These are phyloP conservation scores for Podarcis lilfordi DNA, from an alignment of 2,797 vertebrate species.

Conservation along the genomic window DNA sequence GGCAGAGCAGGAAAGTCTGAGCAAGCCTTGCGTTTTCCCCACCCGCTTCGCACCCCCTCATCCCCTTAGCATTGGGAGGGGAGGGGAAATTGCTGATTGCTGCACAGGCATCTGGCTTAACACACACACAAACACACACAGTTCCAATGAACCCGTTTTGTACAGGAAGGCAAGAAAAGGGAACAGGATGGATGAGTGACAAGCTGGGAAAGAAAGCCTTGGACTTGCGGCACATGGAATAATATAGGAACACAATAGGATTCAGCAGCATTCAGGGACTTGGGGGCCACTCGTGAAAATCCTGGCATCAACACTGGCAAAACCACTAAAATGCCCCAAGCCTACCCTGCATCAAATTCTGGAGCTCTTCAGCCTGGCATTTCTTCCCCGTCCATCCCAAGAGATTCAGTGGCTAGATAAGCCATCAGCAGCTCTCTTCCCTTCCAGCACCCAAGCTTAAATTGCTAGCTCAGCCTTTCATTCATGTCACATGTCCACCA, in stretches of 20 bases:
- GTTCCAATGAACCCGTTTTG: background rate
- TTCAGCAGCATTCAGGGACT: background rate
- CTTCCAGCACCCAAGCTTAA: background rate
- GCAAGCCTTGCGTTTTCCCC: conserved; percentile 1
- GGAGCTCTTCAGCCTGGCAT: background rate
- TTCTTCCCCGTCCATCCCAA: background rate
- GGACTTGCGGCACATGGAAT: no score
- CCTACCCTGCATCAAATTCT: background rate
- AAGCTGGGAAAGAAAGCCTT: background rate
- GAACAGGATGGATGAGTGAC: background rate
- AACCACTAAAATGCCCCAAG: background rate
- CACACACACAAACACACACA: background rate
- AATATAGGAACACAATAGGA: background rate
- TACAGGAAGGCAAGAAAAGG: background rate
- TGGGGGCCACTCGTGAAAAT: no score
- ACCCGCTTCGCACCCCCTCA: background rate
- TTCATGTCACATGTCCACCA: background rate
- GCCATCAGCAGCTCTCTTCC: background rate
- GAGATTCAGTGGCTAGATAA: background rate
- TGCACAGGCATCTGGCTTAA: conserved; percentile 8
- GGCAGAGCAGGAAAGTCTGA: conserved; percentile 35
- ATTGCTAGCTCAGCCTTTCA: background rate
- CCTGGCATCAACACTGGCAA: no score
- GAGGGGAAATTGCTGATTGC: conserved; percentile 19
- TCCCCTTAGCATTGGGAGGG: background rate